phyloP scores from a whole-genome alignment of 2,113 vertebrate species.

The Nothobranchius kuhntae region DNA sequence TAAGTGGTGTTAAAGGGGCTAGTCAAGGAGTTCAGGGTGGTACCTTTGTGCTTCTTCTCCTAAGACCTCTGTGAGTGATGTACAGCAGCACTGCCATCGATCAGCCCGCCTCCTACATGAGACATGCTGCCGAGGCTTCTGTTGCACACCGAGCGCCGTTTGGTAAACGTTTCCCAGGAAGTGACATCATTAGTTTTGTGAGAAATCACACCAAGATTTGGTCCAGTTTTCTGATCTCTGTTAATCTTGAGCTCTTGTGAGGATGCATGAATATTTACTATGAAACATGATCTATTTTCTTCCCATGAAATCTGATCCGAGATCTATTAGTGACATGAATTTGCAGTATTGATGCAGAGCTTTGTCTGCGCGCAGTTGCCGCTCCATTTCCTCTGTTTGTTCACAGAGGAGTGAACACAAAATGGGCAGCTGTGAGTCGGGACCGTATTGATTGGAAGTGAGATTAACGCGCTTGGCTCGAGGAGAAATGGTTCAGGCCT shows the following conservation, averaged over 20 bases:
- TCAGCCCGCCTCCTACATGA: conserved; percentile 22
- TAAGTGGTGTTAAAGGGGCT: conserved; percentile 1
- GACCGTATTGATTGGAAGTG: conserved; percentile 55
- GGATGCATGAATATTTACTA: conserved; percentile 30
- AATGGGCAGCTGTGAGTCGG: conserved; percentile 43
- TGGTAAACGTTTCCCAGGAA: conserved; percentile 47
- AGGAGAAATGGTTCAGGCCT: conserved; percentile 46
- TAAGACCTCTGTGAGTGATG: conserved; percentile 20
- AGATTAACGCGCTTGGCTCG: conserved; percentile 32
- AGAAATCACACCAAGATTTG: conserved; percentile 41
- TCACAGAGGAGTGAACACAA: conserved; percentile 48
- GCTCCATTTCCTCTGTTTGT: conserved; percentile 62
- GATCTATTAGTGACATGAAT: conserved; percentile 24
- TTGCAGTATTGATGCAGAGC: conserved; percentile 31
- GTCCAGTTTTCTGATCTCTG: conserved; percentile 3
- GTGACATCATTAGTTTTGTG: conserved; percentile 52
- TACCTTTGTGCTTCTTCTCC: conserved; percentile 29
- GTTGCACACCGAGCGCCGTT: conserved; percentile 16
- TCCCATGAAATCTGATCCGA: conserved; percentile 12
- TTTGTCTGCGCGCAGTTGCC: conserved; percentile 34
- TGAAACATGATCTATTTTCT: not conserved
- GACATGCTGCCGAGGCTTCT: conserved; percentile 10
- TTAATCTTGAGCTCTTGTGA: conserved; percentile 23
- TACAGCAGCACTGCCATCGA: conserved; percentile 36
- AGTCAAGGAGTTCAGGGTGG: conserved; percentile 3